These are phyloP conservation scores for Phoxinus phoxinus DNA, from an alignment of 2,113 vertebrate genomes.

Conservation along the genomic window DNA sequence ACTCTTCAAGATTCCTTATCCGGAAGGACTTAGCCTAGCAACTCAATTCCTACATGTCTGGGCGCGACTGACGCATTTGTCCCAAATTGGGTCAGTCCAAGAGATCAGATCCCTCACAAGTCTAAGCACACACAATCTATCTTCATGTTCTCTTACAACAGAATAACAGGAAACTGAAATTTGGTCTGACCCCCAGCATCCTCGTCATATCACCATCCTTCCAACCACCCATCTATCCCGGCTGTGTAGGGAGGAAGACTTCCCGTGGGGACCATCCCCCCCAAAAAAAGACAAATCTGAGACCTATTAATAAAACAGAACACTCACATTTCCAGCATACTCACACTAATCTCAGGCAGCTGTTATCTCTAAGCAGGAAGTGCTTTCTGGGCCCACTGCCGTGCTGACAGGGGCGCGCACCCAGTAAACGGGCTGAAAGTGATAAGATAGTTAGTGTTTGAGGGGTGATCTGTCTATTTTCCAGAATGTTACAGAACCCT, in stretches of 20 bases:
- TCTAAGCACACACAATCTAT: background rate
- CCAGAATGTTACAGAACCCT: constrained; percentile 60
- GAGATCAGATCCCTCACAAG: constrained; percentile 44
- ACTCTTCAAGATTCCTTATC: background rate
- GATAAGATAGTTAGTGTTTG: constrained; percentile 78
- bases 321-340: constrained; percentile 64
- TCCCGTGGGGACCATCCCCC: constrained; percentile 37
- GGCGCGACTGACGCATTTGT: constrained; percentile 44
- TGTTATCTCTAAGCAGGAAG: constrained; percentile 68
- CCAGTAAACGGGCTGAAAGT: constrained; percentile 60
- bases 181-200: constrained; percentile 3
- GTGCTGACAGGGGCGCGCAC: constrained; percentile 66
- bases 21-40: constrained; percentile 30
- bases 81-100: constrained; percentile 14
- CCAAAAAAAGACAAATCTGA: constrained; percentile 61
- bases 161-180: background rate
- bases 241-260: background rate
- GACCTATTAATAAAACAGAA: constrained; percentile 64
- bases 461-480: constrained; percentile 66
- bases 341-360: constrained; percentile 65
- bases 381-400: constrained; percentile 49
- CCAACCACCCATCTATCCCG: background rate
- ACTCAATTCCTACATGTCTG: constrained; percentile 32
- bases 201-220: constrained; percentile 8
- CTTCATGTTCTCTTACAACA: background rate